A percentile compares a stretch with the other conserved stretches of the same genome.
Evolutionary conservation across 2,888 invertebrate genomes (phyloP).

Genomic region (Acanthosepion pharaonis): DNA sequence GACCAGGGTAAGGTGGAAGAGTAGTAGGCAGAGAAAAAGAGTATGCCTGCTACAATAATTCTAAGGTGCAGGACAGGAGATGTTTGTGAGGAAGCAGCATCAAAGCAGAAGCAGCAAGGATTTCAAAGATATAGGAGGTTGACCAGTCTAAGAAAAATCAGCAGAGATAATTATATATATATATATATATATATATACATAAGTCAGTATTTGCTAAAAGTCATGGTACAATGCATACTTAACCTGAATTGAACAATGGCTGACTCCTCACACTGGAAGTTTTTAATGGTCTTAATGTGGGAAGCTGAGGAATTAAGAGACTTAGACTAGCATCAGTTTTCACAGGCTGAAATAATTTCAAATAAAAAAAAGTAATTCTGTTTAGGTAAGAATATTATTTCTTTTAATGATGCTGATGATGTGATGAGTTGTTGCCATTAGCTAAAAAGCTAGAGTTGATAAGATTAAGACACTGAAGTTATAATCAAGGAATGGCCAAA

Average conservation of each 20-base stretch:
- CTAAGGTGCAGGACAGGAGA: not conserved
- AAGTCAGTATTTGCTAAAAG: not conserved
- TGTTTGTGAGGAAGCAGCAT: conserved; percentile 23
- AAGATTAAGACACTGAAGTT: not conserved
- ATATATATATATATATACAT: not conserved
- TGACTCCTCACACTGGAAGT: conserved; percentile 33
- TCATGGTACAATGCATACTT: conserved; percentile 33
- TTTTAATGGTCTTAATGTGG: not conserved
- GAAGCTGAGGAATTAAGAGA: not conserved
- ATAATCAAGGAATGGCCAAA: not conserved
- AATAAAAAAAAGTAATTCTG: not conserved
- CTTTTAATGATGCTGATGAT: not conserved
- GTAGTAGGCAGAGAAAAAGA: not conserved
- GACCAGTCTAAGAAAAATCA: not conserved
- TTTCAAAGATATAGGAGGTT: too few relatives aligned
- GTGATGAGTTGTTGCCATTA: not conserved
- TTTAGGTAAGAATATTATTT: not conserved
- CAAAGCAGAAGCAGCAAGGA: not conserved
- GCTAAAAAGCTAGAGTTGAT: not conserved
- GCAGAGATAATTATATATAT: not conserved
- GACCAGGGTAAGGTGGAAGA: conserved; percentile 18
- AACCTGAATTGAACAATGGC: not conserved
- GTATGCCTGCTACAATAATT: not conserved
- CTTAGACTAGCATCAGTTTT: conserved; percentile 33
- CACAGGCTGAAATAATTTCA: conserved; percentile 33